These are phyloP conservation scores for Itoplectis maculator DNA, from an alignment of 2,888 invertebrate species.

Conservation along the genomic window DNA sequence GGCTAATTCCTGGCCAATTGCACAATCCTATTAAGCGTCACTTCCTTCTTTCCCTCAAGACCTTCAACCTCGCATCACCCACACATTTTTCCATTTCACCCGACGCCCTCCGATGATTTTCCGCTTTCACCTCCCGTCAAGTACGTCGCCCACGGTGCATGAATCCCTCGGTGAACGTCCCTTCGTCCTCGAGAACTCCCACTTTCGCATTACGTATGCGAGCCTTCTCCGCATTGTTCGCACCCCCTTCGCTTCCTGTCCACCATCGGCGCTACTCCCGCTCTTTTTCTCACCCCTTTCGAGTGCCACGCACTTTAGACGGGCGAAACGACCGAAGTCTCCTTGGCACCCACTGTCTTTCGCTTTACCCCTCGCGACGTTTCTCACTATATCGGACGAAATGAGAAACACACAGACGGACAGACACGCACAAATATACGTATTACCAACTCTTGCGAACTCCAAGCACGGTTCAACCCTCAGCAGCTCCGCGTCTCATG, in stretches of 20 bases:
- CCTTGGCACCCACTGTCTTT: slow-evolving; percentile 17
- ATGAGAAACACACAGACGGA: slow-evolving; percentile 18
- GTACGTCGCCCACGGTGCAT: slow-evolving; percentile 33
- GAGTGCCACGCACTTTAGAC: slow-evolving; percentile 4
- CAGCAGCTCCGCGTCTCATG: slow-evolving; percentile 16
- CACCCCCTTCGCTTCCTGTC: slow-evolving; percentile 46
- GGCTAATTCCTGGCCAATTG: too few species aligned
- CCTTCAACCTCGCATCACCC: not conserved
- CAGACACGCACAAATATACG: not conserved
- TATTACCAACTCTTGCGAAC: slow-evolving; percentile 12
- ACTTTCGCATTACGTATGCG: slow-evolving; percentile 55
- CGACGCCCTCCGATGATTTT: not conserved
- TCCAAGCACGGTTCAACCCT: slow-evolving; percentile 10
- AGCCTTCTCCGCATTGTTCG: slow-evolving; percentile 57
- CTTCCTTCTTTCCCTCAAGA: not conserved
- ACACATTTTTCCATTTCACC: not conserved
- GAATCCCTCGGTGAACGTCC: slow-evolving; percentile 11
- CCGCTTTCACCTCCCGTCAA: slow-evolving; percentile 25
- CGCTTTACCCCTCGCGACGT: slow-evolving; percentile 11
- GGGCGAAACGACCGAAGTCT: slow-evolving; percentile 28
- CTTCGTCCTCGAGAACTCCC: slow-evolving; percentile 17
- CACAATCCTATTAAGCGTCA: too few species aligned
- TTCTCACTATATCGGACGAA: slow-evolving; percentile 50
- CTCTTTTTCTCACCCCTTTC: slow-evolving; percentile 15
- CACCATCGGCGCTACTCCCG: slow-evolving; percentile 26